These are phyloP conservation scores for Pachyrhynchus sulphureomaculatus DNA, from an alignment of 1,140 invertebrate genomes.

Conservation along the genomic window DNA sequence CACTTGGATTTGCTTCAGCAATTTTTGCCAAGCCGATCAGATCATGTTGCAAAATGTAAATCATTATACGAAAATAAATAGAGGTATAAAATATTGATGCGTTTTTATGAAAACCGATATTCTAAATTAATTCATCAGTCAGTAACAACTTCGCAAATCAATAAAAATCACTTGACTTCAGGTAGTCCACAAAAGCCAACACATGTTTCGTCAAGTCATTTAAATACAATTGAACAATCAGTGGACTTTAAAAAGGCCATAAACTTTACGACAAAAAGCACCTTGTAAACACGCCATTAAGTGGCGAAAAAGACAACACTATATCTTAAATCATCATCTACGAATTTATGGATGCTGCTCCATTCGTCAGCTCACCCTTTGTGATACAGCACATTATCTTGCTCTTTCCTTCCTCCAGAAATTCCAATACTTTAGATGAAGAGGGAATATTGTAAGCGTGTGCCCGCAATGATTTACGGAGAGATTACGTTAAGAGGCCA, in stretches of 20 bases:
- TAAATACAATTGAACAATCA: conserved; percentile 16
- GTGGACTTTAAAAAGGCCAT: neutral
- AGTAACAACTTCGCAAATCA: too few relatives aligned
- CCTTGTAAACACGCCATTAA: conserved; percentile 47
- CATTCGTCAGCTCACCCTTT: conserved; percentile 34
- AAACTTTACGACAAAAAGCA: conserved; percentile 27
- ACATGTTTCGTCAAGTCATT: neutral
- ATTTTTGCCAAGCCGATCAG: too few relatives aligned
- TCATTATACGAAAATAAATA: too few relatives aligned
- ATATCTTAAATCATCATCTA: conserved; percentile 50
- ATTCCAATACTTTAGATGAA: neutral
- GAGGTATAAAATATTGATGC: too few relatives aligned
- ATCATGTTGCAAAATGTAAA: too few relatives aligned
- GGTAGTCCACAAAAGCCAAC: neutral
- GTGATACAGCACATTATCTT: conserved; percentile 23
- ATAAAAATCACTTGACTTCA: too few relatives aligned
- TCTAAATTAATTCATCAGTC: neutral
- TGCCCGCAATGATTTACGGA: conserved; percentile 48
- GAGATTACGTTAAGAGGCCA: conserved; percentile 52
- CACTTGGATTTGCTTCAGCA: too few relatives aligned
- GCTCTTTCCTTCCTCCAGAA: conserved; percentile 20
- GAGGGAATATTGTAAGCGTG: conserved; percentile 37
- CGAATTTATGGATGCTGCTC: conserved; percentile 45
- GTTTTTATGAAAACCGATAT: too few relatives aligned
- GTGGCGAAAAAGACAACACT: conserved; percentile 46